Evolutionary conservation across 2,888 invertebrate species (phyloP).

Genomic region (Loripinus fragilis): DNA sequence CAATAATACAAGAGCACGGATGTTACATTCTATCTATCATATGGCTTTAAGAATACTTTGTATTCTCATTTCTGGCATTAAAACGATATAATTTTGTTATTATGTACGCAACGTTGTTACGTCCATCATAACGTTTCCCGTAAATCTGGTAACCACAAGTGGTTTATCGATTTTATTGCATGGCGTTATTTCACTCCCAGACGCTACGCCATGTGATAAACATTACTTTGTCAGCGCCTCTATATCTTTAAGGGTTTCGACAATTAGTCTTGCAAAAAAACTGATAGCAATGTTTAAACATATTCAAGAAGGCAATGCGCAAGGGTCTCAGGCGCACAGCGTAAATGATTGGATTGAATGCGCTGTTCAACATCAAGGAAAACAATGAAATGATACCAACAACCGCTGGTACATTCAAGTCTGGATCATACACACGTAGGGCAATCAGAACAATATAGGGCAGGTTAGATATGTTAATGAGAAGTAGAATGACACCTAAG

Average conservation of each 20-base stretch:
- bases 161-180: no score
- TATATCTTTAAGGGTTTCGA: not conserved
- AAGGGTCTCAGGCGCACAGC: slow-evolving; percentile 24
- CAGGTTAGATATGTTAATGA: slow-evolving; percentile 23
- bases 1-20: no score
- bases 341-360: slow-evolving; percentile 26
- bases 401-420: not conserved
- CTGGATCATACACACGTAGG: not conserved
- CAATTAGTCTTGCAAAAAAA: not conserved
- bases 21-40: no score
- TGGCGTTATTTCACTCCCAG: no score
- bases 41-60: no score
- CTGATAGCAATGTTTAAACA: not conserved
- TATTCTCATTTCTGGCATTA: no score
- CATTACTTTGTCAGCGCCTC: no score
- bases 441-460: slow-evolving; percentile 19
- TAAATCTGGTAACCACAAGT: no score
- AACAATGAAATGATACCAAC: slow-evolving; percentile 21
- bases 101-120: no score
- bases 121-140: no score
- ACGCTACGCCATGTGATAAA: no score
- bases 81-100: no score
- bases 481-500: slow-evolving; percentile 20
- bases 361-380: slow-evolving; percentile 30
- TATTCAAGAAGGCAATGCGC: slow-evolving; percentile 11